Evolutionary conservation across 2,888 invertebrate species (phyloP).

Genomic region (Caenorhabditis uteleia): DNA sequence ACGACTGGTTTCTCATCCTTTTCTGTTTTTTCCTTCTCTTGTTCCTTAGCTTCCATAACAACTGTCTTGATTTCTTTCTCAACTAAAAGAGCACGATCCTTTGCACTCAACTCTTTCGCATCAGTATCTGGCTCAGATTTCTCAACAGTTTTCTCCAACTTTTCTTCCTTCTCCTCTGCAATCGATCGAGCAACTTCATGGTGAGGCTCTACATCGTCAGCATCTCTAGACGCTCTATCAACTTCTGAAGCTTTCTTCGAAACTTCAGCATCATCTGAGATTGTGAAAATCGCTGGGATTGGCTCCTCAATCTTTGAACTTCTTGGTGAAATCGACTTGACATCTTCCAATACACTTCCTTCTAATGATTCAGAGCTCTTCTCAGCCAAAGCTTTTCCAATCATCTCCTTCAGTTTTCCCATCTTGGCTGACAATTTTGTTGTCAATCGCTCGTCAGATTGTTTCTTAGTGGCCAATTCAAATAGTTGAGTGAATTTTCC

Average conservation of each 20-base stretch:
- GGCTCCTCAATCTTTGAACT: constrained; percentile 5
- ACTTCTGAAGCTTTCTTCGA: background rate
- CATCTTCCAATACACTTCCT: background rate
- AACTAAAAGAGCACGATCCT: constrained; percentile 5
- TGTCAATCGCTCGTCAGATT: constrained; percentile 1
- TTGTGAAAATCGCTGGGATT: constrained; percentile 15
- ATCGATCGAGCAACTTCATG: background rate
- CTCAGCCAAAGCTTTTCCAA: constrained; percentile 10
- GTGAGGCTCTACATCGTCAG: constrained; percentile 3
- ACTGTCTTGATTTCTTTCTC: constrained; percentile 14
- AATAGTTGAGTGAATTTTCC: constrained; percentile 42
- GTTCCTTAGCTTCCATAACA: background rate
- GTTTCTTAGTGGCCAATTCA: constrained; percentile 30
- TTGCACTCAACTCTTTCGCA: constrained; percentile 2
- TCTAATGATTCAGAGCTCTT: constrained; percentile 15
- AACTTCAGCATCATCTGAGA: constrained; percentile 4
- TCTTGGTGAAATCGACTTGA: background rate
- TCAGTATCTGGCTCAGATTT: constrained; percentile 1
- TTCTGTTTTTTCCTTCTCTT: background rate
- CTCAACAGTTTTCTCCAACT: background rate
- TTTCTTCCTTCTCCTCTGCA: too few relatives aligned
- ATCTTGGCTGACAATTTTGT: constrained; percentile 23
- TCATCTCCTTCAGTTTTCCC: constrained; percentile 12
- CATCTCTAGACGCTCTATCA: constrained; percentile 13
- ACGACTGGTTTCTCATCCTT: background rate